Conservation (phyloP, 2,888 invertebrate species). For the Dicyrtomina minuta region DNA sequence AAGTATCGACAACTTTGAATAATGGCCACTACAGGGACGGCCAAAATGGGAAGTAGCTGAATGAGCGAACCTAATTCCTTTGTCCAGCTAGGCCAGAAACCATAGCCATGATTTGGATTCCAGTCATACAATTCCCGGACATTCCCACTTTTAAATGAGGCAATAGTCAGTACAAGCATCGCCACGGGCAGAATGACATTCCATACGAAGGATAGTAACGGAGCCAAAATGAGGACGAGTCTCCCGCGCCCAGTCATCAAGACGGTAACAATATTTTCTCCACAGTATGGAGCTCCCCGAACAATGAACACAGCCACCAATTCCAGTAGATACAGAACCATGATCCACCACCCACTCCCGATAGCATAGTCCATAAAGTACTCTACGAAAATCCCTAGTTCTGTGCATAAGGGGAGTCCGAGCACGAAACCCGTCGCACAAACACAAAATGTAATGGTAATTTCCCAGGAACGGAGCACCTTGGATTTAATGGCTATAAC, state of each 20-base stretch:
- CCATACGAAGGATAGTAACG: constrained; percentile 80
- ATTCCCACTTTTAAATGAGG: constrained; percentile 71
- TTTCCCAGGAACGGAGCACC: constrained; percentile 74
- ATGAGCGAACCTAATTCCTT: constrained; percentile 73
- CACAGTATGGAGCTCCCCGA: constrained; percentile 80
- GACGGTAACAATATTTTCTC: constrained; percentile 69
- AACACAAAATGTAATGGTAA: constrained; percentile 78
- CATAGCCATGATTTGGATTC: constrained; percentile 63
- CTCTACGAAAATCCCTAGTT: constrained; percentile 77
- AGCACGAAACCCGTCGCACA: constrained; percentile 79
- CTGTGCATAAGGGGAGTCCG: constrained; percentile 83
- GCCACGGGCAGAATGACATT: constrained; percentile 81
- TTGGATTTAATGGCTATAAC: constrained; percentile 76
- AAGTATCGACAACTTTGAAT: constrained; percentile 75
- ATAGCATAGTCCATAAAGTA: constrained; percentile 82
- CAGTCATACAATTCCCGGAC: constrained; percentile 70
- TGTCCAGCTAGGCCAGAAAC: constrained; percentile 79
- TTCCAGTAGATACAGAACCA: constrained; percentile 73
- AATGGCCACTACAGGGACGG: constrained; percentile 72
- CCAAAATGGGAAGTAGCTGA: constrained; percentile 74
- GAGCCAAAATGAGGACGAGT: constrained; percentile 60
- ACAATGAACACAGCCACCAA: constrained; percentile 82
- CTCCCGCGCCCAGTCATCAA: constrained; percentile 58
- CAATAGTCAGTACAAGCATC: constrained; percentile 70
- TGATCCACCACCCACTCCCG: constrained; percentile 85